Evolutionary conservation across 92 coral and sea anemone genomes (phyloP).

Genomic region (Metridium senile): DNA sequence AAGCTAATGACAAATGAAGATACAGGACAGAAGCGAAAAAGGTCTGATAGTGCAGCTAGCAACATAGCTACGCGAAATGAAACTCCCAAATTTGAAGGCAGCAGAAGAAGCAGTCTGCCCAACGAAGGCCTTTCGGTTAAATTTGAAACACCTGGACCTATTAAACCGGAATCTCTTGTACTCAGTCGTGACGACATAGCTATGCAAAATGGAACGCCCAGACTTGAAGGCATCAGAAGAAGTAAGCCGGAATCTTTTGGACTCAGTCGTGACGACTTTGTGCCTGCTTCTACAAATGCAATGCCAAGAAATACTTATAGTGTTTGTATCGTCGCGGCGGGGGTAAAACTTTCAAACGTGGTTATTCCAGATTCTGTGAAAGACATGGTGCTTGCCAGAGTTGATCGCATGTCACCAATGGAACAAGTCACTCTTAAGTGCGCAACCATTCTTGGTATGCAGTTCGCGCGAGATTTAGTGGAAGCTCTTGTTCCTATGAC

Average conservation of each 20-base stretch:
- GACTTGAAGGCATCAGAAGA: not conserved
- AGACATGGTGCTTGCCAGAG: slow-evolving; percentile 96
- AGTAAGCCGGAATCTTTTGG: slow-evolving; percentile 17
- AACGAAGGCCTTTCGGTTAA: not conserved
- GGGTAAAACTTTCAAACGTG: slow-evolving; percentile 78
- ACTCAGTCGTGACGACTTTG: slow-evolving; percentile 61
- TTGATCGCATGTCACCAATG: slow-evolving; percentile 90
- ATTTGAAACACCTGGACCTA: not conserved
- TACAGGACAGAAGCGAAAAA: slow-evolving; percentile 22
- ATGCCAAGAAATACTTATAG: slow-evolving; percentile 78
- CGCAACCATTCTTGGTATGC: slow-evolving; percentile 81
- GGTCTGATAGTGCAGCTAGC: slow-evolving; percentile 23
- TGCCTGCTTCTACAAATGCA: slow-evolving; percentile 54
- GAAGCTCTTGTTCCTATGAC: slow-evolving; percentile 87
- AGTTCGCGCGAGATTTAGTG: slow-evolving; percentile 76
- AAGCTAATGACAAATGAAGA: slow-evolving; percentile 13
- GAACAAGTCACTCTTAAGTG: slow-evolving; percentile 92
- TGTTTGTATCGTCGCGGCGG: slow-evolving; percentile 88
- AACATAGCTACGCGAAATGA: not conserved
- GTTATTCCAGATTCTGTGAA: slow-evolving; percentile 94
- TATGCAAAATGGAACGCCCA: no score
- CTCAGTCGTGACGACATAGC: slow-evolving; percentile 49
- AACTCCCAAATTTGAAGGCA: not conserved
- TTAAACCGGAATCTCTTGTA: no score
- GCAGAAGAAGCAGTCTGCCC: slow-evolving; percentile 5